These are phyloP conservation scores for Hydropsyche betteni DNA, from an alignment of 2,888 invertebrate species.

Conservation along the genomic window DNA sequence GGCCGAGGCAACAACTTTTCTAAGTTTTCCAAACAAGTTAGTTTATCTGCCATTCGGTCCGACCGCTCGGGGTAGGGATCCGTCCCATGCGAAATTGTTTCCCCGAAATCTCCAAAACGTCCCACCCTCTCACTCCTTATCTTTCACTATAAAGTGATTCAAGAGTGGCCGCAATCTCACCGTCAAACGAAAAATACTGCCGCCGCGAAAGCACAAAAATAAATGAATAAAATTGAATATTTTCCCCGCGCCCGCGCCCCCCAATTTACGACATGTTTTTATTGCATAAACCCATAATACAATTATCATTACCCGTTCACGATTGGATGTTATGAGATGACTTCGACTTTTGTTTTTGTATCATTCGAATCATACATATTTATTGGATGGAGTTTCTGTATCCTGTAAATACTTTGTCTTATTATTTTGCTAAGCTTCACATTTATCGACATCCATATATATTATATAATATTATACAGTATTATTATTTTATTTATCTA, in stretches of 20 bases:
- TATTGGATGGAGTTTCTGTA: background rate
- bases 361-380: constrained; percentile 7
- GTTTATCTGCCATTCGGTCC: constrained; percentile 51
- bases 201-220: constrained; percentile 11
- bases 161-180: constrained; percentile 31
- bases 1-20: constrained; percentile 50
- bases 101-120: constrained; percentile 41
- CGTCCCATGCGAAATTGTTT: constrained; percentile 47
- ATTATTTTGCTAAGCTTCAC: no score
- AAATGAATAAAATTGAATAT: constrained; percentile 26
- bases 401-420: background rate
- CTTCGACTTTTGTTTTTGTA: background rate
- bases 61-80: constrained; percentile 31
- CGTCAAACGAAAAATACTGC: constrained; percentile 14
- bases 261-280: constrained; percentile 9
- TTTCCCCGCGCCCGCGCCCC: background rate
- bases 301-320: no score
- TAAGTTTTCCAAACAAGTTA: constrained; percentile 52
- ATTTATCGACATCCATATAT: no score
- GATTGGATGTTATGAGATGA: no score
- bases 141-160: constrained; percentile 40
- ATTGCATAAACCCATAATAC: constrained; percentile 15
- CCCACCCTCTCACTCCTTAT: constrained; percentile 40
- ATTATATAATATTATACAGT: no score
- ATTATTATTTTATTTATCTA: no score